Evolutionary conservation across 2,113 vertebrate genomes (phyloP), one percentile per base, ranked within the genome.

Genomic region (Misgurnus mizolepis): DNA sequence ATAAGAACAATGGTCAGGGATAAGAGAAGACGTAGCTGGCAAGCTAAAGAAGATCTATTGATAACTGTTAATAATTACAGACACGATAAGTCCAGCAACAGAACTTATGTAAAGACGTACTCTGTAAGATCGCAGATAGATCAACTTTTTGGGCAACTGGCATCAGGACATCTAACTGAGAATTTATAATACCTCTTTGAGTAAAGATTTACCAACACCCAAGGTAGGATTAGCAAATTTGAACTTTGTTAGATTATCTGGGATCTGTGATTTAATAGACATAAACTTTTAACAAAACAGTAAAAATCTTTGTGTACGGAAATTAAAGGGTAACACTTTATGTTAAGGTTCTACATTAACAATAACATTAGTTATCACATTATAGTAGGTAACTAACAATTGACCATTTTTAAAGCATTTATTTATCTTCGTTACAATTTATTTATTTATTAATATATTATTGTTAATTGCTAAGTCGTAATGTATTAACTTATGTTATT

Each of bases 31-130:
- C 22, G 77, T 74, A 82, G 80, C 62, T n/a, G 39, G 41, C 69
- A 60, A 41, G 66, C 71, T 34, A 55, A 85, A 88, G 60, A 82
- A 71, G 71, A 69, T 66, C 87, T 88, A 80, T 82, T 88, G 80
- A 87, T 83, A 82, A 83, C 87, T 90, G 93, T 94, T 91, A 94
- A 93, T 93, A 85, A 93, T 93, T 93, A 92, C 83, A 89, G 83
- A 43, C 47, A 50, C 61, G 87, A 91, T 88, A 90, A 90, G 83
- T 40, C 12, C 9, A 55, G 79, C 80, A 72, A 74, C 40, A 53
- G 78, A 69, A 87, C 90, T 87, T 91, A 89, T 89, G 76, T 79
- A 87, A 80, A 72, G 70, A 65, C 80, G 40, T 55, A 39, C 4
- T n/a, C 8, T 74, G 49, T 12, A 53, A 22, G 18, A 40, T 80